Evolutionary conservation across 1,140 invertebrate genomes (phyloP).

Genomic region (Sarcophaga peregrina): DNA sequence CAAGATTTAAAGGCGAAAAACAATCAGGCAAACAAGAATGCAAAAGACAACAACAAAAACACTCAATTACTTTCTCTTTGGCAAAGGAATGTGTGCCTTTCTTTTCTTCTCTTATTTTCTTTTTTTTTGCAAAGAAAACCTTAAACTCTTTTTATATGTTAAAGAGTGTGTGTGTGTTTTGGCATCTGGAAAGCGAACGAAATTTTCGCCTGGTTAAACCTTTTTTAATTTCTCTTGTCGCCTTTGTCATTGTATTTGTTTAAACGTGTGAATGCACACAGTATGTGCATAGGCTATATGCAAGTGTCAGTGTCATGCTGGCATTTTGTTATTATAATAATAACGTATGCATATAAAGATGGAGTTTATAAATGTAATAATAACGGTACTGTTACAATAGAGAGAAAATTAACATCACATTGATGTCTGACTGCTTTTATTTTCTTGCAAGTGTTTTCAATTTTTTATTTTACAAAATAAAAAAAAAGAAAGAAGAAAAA

Average conservation of each 20-base stretch:
- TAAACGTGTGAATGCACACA: too few relatives aligned
- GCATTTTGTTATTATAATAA: not conserved
- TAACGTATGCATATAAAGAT: not conserved
- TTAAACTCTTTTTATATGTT: not conserved
- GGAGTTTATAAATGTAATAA: not conserved
- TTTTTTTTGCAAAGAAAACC: too few relatives aligned
- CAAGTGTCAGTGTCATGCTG: not conserved
- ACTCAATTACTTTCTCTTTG: not conserved
- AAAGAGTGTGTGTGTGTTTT: not conserved
- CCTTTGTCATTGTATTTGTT: not conserved
- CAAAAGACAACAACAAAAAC: not conserved
- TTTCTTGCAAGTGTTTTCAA: too few relatives aligned
- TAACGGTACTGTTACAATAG: not conserved
- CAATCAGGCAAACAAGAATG: not conserved
- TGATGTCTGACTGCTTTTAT: too few relatives aligned
- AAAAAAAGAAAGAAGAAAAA: not conserved
- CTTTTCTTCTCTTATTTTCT: too few relatives aligned
- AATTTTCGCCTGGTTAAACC: conserved; percentile 14
- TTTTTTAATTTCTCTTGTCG: not conserved
- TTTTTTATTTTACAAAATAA: too few relatives aligned
- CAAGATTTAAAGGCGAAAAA: not conserved
- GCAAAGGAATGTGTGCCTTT: not conserved
- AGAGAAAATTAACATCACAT: too few relatives aligned
- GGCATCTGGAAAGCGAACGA: conserved; percentile 15
- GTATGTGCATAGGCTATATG: not conserved